These are phyloP conservation scores for Pangasius larnaudii DNA, from an alignment of 2,797 vertebrate genomes.

Conservation along the genomic window DNA sequence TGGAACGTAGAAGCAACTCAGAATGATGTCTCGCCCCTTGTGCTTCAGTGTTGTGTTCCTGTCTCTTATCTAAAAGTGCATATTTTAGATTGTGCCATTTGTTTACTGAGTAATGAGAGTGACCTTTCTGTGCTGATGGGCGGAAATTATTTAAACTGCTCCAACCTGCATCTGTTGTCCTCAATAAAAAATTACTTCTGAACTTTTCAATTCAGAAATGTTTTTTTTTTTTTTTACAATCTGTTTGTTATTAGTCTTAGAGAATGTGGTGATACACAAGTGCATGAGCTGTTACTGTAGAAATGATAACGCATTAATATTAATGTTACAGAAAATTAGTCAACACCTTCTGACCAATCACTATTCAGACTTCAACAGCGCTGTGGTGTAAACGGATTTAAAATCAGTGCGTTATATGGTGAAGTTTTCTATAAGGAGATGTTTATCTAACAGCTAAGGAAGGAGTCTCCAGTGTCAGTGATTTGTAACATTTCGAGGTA, in stretches of 20 bases:
- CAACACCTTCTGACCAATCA: not conserved
- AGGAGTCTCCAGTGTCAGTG: not conserved
- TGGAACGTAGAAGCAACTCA: not conserved
- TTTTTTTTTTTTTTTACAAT: not conserved
- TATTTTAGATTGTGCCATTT: conserved; percentile 8
- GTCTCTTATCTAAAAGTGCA: not conserved
- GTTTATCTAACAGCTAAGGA: not conserved
- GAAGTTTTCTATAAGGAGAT: too few species aligned
- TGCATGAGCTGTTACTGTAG: not conserved
- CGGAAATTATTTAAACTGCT: conserved; percentile 9
- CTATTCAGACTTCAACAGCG: too few species aligned
- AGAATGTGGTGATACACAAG: not conserved
- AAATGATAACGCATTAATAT: not conserved
- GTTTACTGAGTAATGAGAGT: conserved; percentile 35
- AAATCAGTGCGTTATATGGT: too few species aligned
- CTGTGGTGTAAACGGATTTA: too few species aligned
- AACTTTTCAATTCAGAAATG: not conserved
- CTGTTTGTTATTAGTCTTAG: not conserved
- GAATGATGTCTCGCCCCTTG: not conserved
- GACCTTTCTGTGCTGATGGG: conserved; percentile 26
- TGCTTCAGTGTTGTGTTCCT: not conserved
- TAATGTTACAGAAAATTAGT: not conserved
- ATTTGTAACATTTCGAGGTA: not conserved
- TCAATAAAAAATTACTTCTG: not conserved
- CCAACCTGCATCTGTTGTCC: not conserved